Base-by-base conservation (phyloP, 2,113 vertebrate genomes). In the Podarcis raffonei region DNA sequence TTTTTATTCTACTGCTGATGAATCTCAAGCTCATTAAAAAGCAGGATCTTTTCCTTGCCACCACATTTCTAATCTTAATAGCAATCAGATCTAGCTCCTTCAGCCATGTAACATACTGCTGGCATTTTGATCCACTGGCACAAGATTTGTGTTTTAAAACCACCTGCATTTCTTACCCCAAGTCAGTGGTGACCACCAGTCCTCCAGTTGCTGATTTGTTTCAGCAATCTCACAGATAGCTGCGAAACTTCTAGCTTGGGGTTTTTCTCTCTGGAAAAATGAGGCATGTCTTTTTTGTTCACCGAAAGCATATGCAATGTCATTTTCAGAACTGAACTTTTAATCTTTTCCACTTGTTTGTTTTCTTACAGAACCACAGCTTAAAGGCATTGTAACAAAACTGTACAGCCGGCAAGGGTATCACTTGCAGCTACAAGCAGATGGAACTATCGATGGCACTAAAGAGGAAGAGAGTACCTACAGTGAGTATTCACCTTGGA, bases 351-450 rank as follows among this genome's bases (percentile, higher is more conserved):
- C 0, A 30, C 16, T 88, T 81, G 2, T 93, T 95, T 94, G 71
- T 95, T 97, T 89, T 86, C 91, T 96, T 96, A 39, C 97, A 99
- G 99, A 99, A 97, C 99, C 99, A 97, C 99, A 99, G 97, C 98
- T 99, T 95, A 99, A 99, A 98, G 99, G 99, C 96, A 99, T 99
- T 90, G 98, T 99, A 95, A 99, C 99, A 87, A 99, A 99, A 97
- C 98, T 99, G 22, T 99, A 99, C 97, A 99, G 98, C 97, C 98
- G 99, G 93, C 99, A 99, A 97, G 99, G 99, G 89, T 99, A 98
- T 97, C 98, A 99, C 97, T 97, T 99, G 97, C 99, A 99, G 97
- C 96, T 99, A 94, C 99, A 99, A 96, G 98, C 98, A 94, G 99
- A 99, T 97, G 99, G 99, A 96, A 99, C 98, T 94, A 99, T 99